A percentile compares a stretch with the other conserved stretches of the same genome.
Evolutionary conservation across 2,797 vertebrate species (phyloP).

Genomic region (Dermochelys coriacea): DNA sequence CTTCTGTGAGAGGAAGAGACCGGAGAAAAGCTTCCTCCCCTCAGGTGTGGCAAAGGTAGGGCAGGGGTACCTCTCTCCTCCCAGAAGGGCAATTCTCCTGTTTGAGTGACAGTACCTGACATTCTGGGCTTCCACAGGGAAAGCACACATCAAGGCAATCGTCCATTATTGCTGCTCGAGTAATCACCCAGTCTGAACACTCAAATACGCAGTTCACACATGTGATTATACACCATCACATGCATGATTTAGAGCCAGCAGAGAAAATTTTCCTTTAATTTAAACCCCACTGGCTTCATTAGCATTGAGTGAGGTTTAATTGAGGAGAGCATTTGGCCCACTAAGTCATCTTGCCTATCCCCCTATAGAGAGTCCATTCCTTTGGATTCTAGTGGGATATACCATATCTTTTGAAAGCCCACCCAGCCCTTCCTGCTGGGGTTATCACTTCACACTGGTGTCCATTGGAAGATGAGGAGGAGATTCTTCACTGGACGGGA

Average conservation of each 20-base stretch:
- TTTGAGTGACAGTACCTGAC: background rate
- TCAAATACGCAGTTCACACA: background rate
- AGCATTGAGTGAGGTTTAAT: background rate
- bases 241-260: constrained; percentile 33
- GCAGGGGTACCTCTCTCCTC: background rate
- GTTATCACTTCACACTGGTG: background rate
- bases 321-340: constrained; percentile 19
- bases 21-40: background rate
- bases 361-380: background rate
- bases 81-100: background rate
- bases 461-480: background rate
- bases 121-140: background rate
- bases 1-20: background rate
- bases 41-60: background rate
- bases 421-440: background rate
- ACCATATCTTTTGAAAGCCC: background rate
- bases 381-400: background rate
- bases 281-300: background rate
- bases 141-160: constrained; percentile 52
- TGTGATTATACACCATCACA: background rate
- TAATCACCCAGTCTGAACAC: background rate
- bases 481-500: background rate
- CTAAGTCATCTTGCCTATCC: constrained; percentile 18
- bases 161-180: constrained; percentile 28
- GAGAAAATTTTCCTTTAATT: constrained; percentile 24